Conservation (phyloP, 2,113 vertebrate species). For the Hemicordylus capensis region DNA sequence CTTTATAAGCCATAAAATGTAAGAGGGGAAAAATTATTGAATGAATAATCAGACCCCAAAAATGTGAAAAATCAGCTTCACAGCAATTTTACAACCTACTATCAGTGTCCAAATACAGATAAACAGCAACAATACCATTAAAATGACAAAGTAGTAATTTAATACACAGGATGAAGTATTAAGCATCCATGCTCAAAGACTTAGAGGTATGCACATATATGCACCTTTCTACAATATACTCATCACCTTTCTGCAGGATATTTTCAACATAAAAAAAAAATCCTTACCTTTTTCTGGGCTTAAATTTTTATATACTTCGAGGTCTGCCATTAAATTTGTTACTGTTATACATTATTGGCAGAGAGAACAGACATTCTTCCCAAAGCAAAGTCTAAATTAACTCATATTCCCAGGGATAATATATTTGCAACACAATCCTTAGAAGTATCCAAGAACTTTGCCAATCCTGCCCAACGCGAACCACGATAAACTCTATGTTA, state of each 20-base stretch:
- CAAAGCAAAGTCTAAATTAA: slow-evolving; percentile 62
- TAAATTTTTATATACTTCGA: slow-evolving; percentile 93
- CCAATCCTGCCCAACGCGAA: slow-evolving; percentile 2
- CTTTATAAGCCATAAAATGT: slow-evolving; percentile 2
- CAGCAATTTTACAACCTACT: neutral
- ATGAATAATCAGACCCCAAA: neutral
- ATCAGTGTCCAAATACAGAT: neutral
- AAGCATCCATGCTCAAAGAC: slow-evolving; percentile 16
- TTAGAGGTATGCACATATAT: neutral
- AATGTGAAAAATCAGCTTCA: neutral
- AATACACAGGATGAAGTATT: slow-evolving; percentile 21
- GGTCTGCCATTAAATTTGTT: slow-evolving; percentile 89
- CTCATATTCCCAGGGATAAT: slow-evolving; percentile 49
- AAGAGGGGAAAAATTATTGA: neutral
- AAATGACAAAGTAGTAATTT: slow-evolving; percentile 28
- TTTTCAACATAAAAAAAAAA: slow-evolving; percentile 34
- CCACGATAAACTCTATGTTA: neutral
- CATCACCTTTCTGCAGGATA: slow-evolving; percentile 6
- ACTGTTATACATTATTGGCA: slow-evolving; percentile 71
- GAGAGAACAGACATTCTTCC: slow-evolving; percentile 58
- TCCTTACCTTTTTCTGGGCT: slow-evolving; percentile 92
- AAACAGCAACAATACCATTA: neutral
- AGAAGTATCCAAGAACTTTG: slow-evolving; percentile 32
- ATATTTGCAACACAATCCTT: slow-evolving; percentile 52
- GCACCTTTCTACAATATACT: no score